Base-by-base conservation (phyloP, 2,113 vertebrate species). In the Australoheros scitulus region DNA sequence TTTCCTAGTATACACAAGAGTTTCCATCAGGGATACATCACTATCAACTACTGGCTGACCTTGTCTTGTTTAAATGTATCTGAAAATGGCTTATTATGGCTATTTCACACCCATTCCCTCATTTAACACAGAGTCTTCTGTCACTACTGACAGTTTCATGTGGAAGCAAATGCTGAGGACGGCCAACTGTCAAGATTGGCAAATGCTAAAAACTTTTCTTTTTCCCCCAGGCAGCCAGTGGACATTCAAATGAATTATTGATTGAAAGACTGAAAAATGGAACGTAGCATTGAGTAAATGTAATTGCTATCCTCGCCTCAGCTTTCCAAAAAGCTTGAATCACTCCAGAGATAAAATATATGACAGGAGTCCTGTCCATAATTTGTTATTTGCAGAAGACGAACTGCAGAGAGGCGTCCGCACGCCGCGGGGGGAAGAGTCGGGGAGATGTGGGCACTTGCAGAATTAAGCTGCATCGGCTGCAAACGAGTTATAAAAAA, bases 241-340 rank as follows among this genome's bases (percentile, higher is more conserved):
- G 86, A 89, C 81, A 88, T 89, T 93, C 77, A 81, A 85, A 92
- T 90, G 68, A 93, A 89, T 88, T 94, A 93, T 91, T 87, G 92
- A 94, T 86, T 78, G 74, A 85, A 87, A 68, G 79, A 64, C 80
- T 87, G 79, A 80, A 82, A 83, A 89, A 91, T 77, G 58, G 61
- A 87, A 81, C 26, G 7, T 64, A 63, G 83, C 58, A 81, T 59
- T 58, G 83, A 85, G 82, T 75, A 77, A 89, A 90, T 85, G 91
- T 81, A 91, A 92, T 87, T 78, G 88, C 88, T 52, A 76, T 81
- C 78, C 77, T 89, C 24, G 70, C 72, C 81, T 82, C 22, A 7
- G 72, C 59, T 79, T 83, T 86, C 32, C 20, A 55, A 84, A 83
- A 81, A 76, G 68, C 58, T 84, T 2, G 58, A 90, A 77, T 87